These are phyloP conservation scores for Acanthurus tractus DNA, from an alignment of 2,797 vertebrate species.

Conservation along the genomic window DNA sequence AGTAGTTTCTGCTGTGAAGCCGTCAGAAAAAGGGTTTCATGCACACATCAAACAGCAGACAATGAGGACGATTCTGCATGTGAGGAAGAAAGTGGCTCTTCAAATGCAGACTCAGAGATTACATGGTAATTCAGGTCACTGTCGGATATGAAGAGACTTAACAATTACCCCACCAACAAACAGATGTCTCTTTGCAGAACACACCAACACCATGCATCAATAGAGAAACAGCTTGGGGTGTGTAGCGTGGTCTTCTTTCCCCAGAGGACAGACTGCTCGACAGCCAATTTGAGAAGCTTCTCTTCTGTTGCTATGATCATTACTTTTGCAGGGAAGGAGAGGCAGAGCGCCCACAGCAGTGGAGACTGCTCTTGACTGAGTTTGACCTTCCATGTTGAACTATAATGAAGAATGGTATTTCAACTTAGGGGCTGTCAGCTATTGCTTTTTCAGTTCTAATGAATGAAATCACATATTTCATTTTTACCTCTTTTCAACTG, in stretches of 20 bases:
- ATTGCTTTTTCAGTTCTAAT: not conserved
- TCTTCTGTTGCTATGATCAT: conserved; percentile 57
- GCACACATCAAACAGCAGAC: conserved; percentile 14
- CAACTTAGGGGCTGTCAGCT: not conserved
- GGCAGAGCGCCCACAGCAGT: conserved; percentile 15
- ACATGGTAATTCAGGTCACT: conserved; percentile 70
- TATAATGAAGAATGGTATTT: conserved; percentile 18
- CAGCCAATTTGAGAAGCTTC: conserved; percentile 68
- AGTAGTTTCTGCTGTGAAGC: not conserved
- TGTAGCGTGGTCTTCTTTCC: conserved; percentile 51
- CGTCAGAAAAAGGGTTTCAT: not conserved
- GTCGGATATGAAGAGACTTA: conserved; percentile 53
- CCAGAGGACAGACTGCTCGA: conserved; percentile 59
- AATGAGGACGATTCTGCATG: conserved; percentile 10
- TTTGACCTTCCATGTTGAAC: conserved; percentile 38
- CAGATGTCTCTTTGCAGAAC: conserved; percentile 67
- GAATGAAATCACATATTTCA: not conserved
- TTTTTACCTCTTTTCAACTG: not conserved
- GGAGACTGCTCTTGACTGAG: conserved; percentile 22
- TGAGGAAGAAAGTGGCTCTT: conserved; percentile 37
- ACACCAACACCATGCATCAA: conserved; percentile 53
- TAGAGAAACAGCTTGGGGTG: conserved; percentile 56
- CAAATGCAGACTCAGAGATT: conserved; percentile 59
- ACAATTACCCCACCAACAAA: conserved; percentile 67
- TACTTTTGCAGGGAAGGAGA: conserved; percentile 49